Base-by-base conservation (phyloP, 2,888 invertebrate genomes). In the Megaustenia siamemsis region DNA sequence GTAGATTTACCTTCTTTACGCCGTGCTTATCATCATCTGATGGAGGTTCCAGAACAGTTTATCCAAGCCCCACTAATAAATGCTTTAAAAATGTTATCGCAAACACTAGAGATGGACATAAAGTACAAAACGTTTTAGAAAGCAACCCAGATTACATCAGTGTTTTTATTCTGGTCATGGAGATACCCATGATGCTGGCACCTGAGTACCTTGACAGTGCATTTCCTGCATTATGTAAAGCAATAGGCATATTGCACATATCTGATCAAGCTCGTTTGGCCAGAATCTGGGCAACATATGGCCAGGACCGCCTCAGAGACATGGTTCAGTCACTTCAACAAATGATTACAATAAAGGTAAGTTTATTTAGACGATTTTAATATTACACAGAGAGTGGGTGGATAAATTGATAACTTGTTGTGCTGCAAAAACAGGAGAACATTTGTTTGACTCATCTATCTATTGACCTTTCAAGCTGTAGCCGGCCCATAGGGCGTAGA, bases 121-220 rank as follows among this genome's bases (percentile, higher is more conserved):
- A 94, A 95, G 92, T 95, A 93, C 95, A 93, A 94, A 95, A 91
- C 35, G 89, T 90, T 18, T 90, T 92, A 49, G 92, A 93, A 83
- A 93, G 93, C 79, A 94, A 95, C 88, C 94, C 95, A 78, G 94
- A 94, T 90, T 94, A 95, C 71, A 91, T 95, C 82, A 95, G 95
- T 90, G 95, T 96, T 66, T 95, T 96, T 91, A 94, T 97, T 68
- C 96, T 97, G 86, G 96, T 97, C 43, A 96, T 97, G 91, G 97
- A 97, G 93, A 96, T 97, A 90, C 97, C 97, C 1, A 96, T 94
- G 88, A 87, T 94, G 73, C 92, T 93, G 83, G 92, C 91, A 86
- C 93, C 94, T n/a, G 97, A 97, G 93, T 97, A 97, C 93, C 94
- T 98, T 90, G 97, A 98, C 93, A 95, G 96, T 60, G 97, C 97